These are phyloP conservation scores for Psittacus erithacus DNA, from an alignment of 2,113 vertebrate species.

Conservation along the genomic window DNA sequence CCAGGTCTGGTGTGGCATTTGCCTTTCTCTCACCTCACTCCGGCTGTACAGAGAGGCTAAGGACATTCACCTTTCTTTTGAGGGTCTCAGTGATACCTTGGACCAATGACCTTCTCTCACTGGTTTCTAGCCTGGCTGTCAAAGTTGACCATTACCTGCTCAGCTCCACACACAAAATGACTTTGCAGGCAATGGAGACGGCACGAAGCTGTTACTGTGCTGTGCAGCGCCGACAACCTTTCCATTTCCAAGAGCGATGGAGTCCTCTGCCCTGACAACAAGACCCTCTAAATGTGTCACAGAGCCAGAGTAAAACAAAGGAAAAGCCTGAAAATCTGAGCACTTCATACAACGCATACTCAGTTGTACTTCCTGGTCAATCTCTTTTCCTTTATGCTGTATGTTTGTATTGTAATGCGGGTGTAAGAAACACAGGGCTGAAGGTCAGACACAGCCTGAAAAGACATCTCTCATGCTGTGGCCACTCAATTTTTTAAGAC, in stretches of 20 bases:
- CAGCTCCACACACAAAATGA: not conserved
- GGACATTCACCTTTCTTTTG: not conserved
- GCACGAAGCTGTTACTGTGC: not conserved
- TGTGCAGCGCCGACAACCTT: not conserved
- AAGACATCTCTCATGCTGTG: not conserved
- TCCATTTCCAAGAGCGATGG: not conserved
- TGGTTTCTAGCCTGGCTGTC: not conserved
- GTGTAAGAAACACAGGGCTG: not conserved
- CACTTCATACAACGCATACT: rapidly evolving
- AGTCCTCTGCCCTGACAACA: not conserved
- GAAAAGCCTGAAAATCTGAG: not conserved
- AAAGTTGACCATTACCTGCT: not conserved
- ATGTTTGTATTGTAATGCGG: not conserved
- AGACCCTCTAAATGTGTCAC: not conserved
- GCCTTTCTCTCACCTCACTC: not conserved
- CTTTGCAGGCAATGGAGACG: not conserved
- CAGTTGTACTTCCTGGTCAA: rapidly evolving
- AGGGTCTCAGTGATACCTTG: not conserved
- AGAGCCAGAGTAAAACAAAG: not conserved
- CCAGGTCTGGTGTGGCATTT: not conserved
- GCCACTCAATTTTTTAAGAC: not conserved
- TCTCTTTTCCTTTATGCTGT: not conserved
- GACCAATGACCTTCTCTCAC: not conserved
- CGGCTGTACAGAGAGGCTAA: not conserved
- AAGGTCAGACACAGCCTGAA: not conserved